phyloP scores from a whole-genome alignment of 2,113 vertebrate species.

The Eleginops maclovinus region DNA sequence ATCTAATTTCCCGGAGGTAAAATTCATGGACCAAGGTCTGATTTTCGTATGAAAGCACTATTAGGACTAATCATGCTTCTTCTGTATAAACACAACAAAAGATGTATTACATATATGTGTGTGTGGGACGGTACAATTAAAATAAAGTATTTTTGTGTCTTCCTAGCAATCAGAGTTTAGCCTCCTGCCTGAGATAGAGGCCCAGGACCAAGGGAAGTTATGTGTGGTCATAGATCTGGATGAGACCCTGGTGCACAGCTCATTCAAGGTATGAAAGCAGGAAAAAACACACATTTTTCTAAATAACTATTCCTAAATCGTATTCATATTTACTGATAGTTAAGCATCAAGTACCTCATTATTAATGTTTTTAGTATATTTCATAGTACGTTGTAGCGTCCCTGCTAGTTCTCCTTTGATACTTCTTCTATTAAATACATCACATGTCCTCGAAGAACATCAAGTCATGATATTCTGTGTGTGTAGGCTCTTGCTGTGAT shows the following conservation, averaged over 20 bases:
- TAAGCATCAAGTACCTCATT: neutral
- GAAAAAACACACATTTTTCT: too few species aligned
- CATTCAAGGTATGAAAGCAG: constrained; percentile 89
- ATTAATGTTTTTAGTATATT: neutral
- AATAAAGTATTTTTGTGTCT: constrained; percentile 3
- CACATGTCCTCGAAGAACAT: constrained; percentile 7
- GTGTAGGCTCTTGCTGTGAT: constrained; percentile 41
- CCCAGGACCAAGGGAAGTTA: constrained; percentile 90
- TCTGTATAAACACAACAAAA: neutral
- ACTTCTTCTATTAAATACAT: neutral
- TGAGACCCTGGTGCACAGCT: constrained; percentile 94
- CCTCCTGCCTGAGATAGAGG: constrained; percentile 89
- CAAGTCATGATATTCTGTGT: constrained; percentile 6
- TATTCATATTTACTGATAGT: too few species aligned
- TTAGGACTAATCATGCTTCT: neutral
- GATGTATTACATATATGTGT: neutral
- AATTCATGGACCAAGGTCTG: constrained; percentile 2
- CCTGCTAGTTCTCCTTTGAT: neutral
- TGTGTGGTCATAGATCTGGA: constrained; percentile 96
- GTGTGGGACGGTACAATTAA: neutral
- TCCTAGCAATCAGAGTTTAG: constrained; percentile 84
- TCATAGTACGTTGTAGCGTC: neutral
- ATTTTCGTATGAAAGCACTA: constrained; percentile 11
- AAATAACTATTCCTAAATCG: too few species aligned
- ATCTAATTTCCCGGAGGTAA: constrained; percentile 44